Conservation (phyloP, 2,113 vertebrate species). For the Siniperca chuatsi region DNA sequence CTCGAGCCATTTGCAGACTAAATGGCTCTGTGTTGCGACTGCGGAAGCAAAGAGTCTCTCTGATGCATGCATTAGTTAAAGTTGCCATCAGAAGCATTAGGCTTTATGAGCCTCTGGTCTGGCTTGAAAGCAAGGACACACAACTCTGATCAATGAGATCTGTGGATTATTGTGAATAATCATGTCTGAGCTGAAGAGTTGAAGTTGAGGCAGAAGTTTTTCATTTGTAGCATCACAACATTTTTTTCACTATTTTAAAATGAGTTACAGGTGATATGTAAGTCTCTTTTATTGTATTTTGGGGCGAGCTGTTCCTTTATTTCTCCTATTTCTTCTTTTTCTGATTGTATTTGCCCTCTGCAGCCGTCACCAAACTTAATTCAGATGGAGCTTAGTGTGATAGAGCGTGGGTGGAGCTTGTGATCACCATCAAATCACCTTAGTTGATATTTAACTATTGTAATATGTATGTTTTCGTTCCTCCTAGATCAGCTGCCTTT, state of each 20-base stretch:
- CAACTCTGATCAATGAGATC: background rate
- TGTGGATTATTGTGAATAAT: background rate
- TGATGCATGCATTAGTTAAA: constrained; percentile 29
- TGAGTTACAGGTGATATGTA: background rate
- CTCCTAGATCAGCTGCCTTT: background rate
- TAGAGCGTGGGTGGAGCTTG: background rate
- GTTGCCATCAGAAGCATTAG: background rate
- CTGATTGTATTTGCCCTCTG: background rate
- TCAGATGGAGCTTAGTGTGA: background rate
- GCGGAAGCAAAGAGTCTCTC: background rate
- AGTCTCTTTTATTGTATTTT: background rate
- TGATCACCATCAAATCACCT: background rate
- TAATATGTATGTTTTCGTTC: background rate
- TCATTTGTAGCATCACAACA: background rate
- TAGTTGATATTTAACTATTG: background rate
- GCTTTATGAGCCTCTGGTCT: background rate
- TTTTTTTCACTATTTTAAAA: background rate
- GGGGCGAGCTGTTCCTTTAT: background rate
- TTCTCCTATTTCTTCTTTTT: background rate
- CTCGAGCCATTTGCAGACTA: constrained; percentile 42
- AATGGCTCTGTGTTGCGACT: constrained; percentile 22
- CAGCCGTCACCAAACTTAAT: background rate
- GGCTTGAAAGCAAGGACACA: background rate
- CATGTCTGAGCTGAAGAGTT: background rate
- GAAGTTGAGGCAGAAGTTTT: background rate